Base-by-base conservation (phyloP, 2,888 invertebrate genomes). In the Oasisia sp. region DNA sequence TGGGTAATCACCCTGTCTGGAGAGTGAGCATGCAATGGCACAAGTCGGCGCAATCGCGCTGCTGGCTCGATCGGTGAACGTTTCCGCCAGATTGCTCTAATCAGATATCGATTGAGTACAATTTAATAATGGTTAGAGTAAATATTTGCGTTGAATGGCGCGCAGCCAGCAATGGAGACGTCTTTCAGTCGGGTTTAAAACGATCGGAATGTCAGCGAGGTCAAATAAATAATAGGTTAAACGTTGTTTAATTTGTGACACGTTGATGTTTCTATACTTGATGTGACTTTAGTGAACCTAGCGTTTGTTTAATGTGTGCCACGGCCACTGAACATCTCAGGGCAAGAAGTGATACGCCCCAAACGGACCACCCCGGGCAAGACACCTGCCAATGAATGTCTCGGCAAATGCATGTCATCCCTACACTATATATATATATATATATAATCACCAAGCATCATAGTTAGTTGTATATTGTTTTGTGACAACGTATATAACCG, bases 71-170 rank as follows among this genome's bases (percentile, higher is more conserved):
- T 74, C 74, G 27, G 74, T 27, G 27, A 74, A 74, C n/a, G 74
- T 19, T 74, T 74, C 74, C 74, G 74, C 27, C 74, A 74, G n/a
- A 74, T 74, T 74, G 74, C 74, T 27, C 74, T 74, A 74, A 74
- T 74, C 74, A n/a, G 74, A 27, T 74, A 74, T n/a, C 74, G 74
- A 74, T 74, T 27, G n/a, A 74, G 74, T 74, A 27, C 74, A 27
- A n/a, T 74, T 74, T 74, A 74, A 74, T 74, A 74, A 74, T 74
- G 74, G 74, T 74, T 74, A 74, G 27, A 74, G 27, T 74, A 74
- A 74, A 74, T 19, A 74, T 74, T 74, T 74, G 27, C 74, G 74
- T 74, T 74, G 74, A 74, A 74, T 74, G 74, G 74, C 74, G 74
- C 74, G 74, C 74, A 7, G 2, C 27, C 2, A 27, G 74, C 74